A percentile compares a stretch with the other conserved stretches of the same genome.
Conservation (phyloP, 2,113 vertebrate genomes). For the Sapayoa aenigma region DNA sequence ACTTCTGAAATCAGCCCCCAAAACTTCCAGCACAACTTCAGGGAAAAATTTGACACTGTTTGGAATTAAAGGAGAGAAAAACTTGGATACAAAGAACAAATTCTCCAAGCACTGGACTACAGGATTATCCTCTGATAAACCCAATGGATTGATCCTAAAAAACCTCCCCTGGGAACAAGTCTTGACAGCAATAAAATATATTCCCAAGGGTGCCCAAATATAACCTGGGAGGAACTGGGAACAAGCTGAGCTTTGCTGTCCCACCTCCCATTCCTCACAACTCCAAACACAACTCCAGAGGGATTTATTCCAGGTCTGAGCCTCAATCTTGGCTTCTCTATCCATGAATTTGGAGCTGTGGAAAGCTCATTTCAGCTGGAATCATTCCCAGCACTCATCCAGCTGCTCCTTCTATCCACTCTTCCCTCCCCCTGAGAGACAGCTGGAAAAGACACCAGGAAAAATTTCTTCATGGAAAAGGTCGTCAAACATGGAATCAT, state of each 20-base stretch:
- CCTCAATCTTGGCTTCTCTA: background rate
- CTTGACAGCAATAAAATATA: background rate
- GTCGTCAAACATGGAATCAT: background rate
- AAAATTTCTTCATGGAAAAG: background rate
- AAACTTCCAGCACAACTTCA: background rate
- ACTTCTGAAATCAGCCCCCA: background rate
- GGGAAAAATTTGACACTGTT: background rate
- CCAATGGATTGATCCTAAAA: background rate
- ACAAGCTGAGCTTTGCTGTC: too few species aligned
- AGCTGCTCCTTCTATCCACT: background rate
- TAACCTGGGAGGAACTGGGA: rapidly evolving
- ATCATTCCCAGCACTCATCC: background rate
- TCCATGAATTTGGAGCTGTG: rapidly evolving
- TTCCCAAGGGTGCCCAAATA: rapidly evolving
- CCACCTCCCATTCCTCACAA: background rate
- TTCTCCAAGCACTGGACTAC: background rate
- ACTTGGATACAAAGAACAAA: background rate
- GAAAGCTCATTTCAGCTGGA: background rate
- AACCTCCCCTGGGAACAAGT: background rate
- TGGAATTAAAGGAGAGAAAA: background rate
- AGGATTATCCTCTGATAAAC: background rate
- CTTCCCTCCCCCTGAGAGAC: background rate
- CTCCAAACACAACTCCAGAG: background rate
- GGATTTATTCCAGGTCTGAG: background rate
- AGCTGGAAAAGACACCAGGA: background rate